phyloP scores from a whole-genome alignment of 2,888 invertebrate genomes.

The Phasia obesa region DNA sequence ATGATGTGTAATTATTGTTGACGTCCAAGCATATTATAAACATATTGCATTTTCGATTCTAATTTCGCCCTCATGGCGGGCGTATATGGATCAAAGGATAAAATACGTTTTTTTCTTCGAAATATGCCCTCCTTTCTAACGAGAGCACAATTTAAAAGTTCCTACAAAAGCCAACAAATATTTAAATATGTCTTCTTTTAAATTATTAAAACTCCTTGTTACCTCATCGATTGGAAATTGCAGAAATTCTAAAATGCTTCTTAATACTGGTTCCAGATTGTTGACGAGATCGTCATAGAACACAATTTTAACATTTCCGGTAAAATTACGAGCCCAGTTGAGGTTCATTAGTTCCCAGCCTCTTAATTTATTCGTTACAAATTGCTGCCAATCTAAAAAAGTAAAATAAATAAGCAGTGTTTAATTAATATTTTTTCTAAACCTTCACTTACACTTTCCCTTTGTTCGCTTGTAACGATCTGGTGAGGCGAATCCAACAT shows the following conservation, averaged over 20 bases:
- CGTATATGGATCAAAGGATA: slow-evolving; percentile 88
- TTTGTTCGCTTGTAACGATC: slow-evolving; percentile 86
- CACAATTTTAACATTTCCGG: slow-evolving; percentile 87
- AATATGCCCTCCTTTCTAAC: slow-evolving; percentile 88
- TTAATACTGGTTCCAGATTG: slow-evolving; percentile 85
- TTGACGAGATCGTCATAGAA: slow-evolving; percentile 88
- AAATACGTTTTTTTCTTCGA: slow-evolving; percentile 86
- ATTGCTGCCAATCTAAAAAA: slow-evolving; percentile 87
- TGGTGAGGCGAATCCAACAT: slow-evolving; percentile 89
- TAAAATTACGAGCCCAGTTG: slow-evolving; percentile 88
- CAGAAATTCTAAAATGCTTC: slow-evolving; percentile 85
- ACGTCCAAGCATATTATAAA: slow-evolving; percentile 82
- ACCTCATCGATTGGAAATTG: slow-evolving; percentile 84
- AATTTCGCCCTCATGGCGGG: slow-evolving; percentile 84
- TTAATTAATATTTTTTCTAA: neutral
- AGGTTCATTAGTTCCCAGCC: slow-evolving; percentile 88
- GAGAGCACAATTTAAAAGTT: slow-evolving; percentile 85
- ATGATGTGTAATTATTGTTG: slow-evolving; percentile 56
- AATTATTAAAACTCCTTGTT: slow-evolving; percentile 44
- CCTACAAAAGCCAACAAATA: slow-evolving; percentile 78
- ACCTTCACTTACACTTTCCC: slow-evolving; percentile 84
- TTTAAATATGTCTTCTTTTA: neutral
- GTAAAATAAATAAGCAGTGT: neutral
- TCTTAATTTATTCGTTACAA: slow-evolving; percentile 86
- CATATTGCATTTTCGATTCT: slow-evolving; percentile 83